Percentiles rank a stretch among this genome's conserved stretches.
Evolutionary conservation across 2,113 vertebrate genomes (phyloP).

Genomic region (Irena cyanogastra): DNA sequence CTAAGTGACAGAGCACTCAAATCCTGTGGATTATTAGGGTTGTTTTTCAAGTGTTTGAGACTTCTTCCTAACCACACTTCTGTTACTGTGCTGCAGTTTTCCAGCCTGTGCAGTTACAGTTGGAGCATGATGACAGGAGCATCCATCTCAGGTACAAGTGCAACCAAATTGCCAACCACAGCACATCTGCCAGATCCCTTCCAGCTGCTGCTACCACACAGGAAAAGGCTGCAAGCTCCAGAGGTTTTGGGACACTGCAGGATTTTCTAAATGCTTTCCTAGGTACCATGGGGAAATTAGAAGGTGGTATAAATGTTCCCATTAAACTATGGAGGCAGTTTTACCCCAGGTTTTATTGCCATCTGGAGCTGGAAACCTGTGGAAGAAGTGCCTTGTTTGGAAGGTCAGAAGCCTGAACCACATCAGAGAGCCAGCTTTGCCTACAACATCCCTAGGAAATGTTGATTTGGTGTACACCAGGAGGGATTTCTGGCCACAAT

Average conservation of each 20-base stretch:
- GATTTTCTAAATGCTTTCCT: not conserved
- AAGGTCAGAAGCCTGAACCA: conserved; percentile 4
- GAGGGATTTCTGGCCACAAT: not conserved
- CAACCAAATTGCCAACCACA: not conserved
- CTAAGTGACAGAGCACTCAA: not conserved
- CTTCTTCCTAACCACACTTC: not conserved
- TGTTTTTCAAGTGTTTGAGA: not conserved
- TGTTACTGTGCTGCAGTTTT: not conserved
- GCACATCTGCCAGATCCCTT: not conserved
- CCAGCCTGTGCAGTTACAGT: not conserved
- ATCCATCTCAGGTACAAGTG: not conserved
- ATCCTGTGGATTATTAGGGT: not conserved
- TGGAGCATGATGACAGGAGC: not conserved
- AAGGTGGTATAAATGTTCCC: not conserved
- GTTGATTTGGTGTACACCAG: not conserved
- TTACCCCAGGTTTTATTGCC: conserved; percentile 16
- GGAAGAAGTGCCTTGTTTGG: not conserved
- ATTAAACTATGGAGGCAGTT: not conserved
- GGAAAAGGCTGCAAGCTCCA: rapidly evolving
- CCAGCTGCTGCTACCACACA: not conserved
- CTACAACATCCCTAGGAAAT: conserved; percentile 4
- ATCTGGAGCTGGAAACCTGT: conserved; percentile 2
- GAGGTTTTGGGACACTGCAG: not conserved
- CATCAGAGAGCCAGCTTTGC: not conserved
- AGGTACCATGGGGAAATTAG: not conserved